Percentiles rank a stretch among this genome's conserved stretches.
These are phyloP conservation scores for Myopa testacea DNA, from an alignment of 2,888 invertebrate genomes.

Conservation along the genomic window DNA sequence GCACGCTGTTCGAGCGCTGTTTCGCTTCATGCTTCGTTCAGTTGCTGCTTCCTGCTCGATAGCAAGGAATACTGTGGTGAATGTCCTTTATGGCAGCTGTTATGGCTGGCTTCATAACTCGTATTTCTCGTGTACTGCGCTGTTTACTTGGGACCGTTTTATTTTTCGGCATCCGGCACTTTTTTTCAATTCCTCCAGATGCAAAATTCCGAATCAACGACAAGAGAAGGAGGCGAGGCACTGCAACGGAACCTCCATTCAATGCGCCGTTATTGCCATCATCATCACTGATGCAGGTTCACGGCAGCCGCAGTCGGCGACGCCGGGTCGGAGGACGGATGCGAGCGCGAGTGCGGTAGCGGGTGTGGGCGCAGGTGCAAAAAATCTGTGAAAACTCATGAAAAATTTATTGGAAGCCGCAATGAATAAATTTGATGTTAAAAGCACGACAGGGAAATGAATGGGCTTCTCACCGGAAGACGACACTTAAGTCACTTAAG, in stretches of 20 bases:
- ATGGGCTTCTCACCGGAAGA: neutral
- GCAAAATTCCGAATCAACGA: conserved; percentile 4
- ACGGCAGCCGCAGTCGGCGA: neutral
- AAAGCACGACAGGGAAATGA: neutral
- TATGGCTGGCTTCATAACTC: conserved; percentile 13
- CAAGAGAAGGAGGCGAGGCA: neutral
- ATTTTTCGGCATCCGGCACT: conserved; percentile 5
- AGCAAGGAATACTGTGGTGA: conserved; percentile 1
- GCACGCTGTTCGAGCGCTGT: conserved; percentile 10
- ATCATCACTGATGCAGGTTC: neutral
- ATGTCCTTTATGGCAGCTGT: conserved; percentile 25
- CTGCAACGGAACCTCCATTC: neutral
- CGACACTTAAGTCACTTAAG: neutral
- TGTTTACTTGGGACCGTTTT: neutral
- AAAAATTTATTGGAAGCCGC: conserved; percentile 38
- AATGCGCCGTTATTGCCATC: neutral
- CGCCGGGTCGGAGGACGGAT: neutral
- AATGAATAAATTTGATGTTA: conserved; percentile 37
- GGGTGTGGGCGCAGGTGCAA: too few relatives aligned
- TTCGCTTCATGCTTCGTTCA: conserved; percentile 15
- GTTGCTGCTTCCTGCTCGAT: conserved; percentile 34
- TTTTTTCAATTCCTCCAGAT: conserved; percentile 16
- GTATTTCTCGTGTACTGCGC: neutral
- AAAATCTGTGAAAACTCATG: conserved; percentile 24
- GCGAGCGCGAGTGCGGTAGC: neutral